A percentile compares a stretch with the other conserved stretches of the same genome.
phyloP scores from a whole-genome alignment of 1,140 invertebrate genomes.

The Bombus waltoni region DNA sequence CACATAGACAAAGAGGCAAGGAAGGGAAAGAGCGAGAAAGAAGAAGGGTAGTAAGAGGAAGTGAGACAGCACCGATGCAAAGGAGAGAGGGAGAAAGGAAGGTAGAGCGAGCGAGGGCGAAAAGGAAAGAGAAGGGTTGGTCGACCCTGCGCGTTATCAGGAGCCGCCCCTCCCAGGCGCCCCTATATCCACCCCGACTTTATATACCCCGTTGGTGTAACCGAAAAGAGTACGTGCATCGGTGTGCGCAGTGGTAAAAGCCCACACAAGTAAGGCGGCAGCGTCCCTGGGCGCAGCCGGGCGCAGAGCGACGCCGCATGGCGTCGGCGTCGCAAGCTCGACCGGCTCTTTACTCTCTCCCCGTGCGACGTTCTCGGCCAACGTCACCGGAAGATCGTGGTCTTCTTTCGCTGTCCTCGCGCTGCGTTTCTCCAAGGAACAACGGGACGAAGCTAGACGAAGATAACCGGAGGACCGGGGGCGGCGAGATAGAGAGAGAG shows the following conservation, averaged over 20 bases:
- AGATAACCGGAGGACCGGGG: background rate
- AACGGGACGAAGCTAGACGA: background rate
- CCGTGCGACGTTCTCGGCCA: conserved; percentile 29
- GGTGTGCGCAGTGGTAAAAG: conserved; percentile 54
- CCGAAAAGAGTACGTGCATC: conserved; percentile 33
- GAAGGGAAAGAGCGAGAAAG: background rate
- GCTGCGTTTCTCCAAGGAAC: conserved; percentile 24
- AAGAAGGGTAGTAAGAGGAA: conserved; percentile 12
- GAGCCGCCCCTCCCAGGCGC: conserved; percentile 71
- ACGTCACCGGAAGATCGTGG: conserved; percentile 45
- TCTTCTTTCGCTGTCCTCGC: conserved; percentile 33
- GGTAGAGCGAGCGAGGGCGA: conserved; percentile 39
- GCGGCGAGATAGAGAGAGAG: background rate
- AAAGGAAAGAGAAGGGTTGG: conserved; percentile 71
- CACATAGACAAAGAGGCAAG: background rate
- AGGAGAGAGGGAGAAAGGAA: background rate
- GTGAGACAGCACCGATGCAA: background rate
- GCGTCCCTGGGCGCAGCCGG: conserved; percentile 65
- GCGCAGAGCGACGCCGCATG: conserved; percentile 75
- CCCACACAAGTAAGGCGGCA: conserved; percentile 47
- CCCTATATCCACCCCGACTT: conserved; percentile 62
- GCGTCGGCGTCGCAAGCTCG: conserved; percentile 74
- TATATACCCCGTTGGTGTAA: conserved; percentile 60
- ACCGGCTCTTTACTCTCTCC: conserved; percentile 38
- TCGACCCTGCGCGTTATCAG: conserved; percentile 79